Conservation (phyloP, 2,797 vertebrate genomes). For the Lacerta agilis region DNA sequence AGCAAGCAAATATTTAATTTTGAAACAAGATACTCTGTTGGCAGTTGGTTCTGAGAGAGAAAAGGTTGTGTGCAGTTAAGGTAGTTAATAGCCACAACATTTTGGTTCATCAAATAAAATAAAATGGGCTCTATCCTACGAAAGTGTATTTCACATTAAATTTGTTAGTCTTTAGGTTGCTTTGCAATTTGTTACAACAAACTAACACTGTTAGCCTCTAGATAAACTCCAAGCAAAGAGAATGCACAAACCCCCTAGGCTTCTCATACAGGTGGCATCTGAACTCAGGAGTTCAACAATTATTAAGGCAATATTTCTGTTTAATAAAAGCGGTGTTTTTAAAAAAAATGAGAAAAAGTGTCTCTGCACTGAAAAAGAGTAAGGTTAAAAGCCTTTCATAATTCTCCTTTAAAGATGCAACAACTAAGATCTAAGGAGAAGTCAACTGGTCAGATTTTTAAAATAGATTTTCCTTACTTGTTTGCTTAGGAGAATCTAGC, state of each 20-base stretch:
- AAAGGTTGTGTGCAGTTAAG: background rate
- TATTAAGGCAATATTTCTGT: background rate
- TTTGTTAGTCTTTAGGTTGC: background rate
- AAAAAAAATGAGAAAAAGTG: constrained; percentile 29
- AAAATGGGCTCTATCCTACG: background rate
- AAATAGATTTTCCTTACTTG: constrained; percentile 79
- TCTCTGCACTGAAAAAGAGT: constrained; percentile 18
- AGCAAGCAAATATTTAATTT: background rate
- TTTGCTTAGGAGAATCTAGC: constrained; percentile 79
- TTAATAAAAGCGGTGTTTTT: constrained; percentile 43
- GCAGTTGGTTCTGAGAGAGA: background rate
- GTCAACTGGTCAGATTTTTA: constrained; percentile 52
- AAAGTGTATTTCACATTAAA: background rate
- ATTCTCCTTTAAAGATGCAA: constrained; percentile 63
- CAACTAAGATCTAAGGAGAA: constrained; percentile 73
- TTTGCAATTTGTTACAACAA: background rate
- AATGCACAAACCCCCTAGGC: background rate
- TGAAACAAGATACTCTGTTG: background rate
- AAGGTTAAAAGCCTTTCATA: constrained; percentile 66
- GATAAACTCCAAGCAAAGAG: background rate
- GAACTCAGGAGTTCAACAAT: constrained; percentile 31
- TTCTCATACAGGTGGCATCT: constrained; percentile 28
- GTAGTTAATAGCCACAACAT: background rate
- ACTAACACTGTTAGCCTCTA: background rate
- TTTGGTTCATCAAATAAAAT: background rate